These are phyloP conservation scores for Kradibia gibbosae DNA, from an alignment of 1,140 invertebrate species.

Conservation along the genomic window DNA sequence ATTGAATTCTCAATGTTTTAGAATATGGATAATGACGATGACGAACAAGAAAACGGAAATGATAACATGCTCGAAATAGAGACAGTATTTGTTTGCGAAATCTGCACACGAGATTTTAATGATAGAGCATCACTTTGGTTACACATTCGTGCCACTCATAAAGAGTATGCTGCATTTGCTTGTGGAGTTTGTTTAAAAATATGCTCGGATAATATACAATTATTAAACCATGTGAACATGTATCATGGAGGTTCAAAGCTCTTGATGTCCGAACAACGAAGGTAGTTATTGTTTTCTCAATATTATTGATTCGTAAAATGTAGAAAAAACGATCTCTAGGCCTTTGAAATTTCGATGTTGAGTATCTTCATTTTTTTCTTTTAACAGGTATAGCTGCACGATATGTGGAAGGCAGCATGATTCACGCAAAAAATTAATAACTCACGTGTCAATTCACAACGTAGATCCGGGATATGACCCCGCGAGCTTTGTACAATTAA, in stretches of 20 bases:
- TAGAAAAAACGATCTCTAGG: not conserved
- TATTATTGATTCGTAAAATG: no score
- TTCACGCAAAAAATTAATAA: conserved; percentile 74
- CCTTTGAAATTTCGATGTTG: not conserved
- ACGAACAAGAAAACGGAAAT: conserved; percentile 58
- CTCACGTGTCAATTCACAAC: conserved; percentile 75
- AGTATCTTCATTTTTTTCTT: not conserved
- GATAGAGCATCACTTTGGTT: conserved; percentile 74
- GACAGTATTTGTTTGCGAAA: conserved; percentile 73
- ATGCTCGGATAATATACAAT: conserved; percentile 70
- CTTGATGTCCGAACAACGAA: conserved; percentile 65
- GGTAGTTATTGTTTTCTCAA: conserved; percentile 60
- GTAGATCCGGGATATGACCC: conserved; percentile 72
- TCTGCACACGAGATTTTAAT: conserved; percentile 73
- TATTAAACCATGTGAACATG: conserved; percentile 73
- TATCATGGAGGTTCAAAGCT: conserved; percentile 70
- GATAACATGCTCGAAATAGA: conserved; percentile 67
- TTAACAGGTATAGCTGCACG: conserved; percentile 70
- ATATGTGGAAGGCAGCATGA: conserved; percentile 77
- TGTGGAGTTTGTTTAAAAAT: conserved; percentile 76
- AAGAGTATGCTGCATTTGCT: conserved; percentile 73
- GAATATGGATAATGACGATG: conserved; percentile 59
- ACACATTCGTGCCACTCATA: conserved; percentile 75
- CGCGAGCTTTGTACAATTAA: conserved; percentile 72
- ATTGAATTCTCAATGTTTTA: not conserved